Evolutionary conservation across 2,797 vertebrate genomes (phyloP).

Genomic region (Hippocampus kuda): DNA sequence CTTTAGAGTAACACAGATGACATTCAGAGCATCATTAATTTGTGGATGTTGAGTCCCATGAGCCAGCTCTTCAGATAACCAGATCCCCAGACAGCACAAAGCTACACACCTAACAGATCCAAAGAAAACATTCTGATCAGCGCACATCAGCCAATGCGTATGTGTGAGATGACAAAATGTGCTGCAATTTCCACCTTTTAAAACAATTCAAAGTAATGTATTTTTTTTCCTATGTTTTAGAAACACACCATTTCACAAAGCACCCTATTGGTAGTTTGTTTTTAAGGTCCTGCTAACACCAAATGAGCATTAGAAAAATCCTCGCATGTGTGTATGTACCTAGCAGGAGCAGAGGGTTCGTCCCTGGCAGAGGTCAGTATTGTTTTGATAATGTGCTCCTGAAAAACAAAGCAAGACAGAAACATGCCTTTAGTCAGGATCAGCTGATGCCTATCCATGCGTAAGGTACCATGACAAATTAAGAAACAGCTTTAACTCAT

Average conservation of each 20-base stretch:
- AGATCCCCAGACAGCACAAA: constrained; percentile 94
- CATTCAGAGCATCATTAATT: constrained; percentile 95
- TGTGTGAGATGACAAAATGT: not conserved
- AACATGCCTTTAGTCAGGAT: not conserved
- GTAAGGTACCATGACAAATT: not conserved
- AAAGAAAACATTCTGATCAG: not conserved
- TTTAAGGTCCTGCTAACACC: not conserved
- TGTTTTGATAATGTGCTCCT: constrained; percentile 96
- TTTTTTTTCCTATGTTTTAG: not conserved
- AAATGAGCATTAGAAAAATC: not conserved
- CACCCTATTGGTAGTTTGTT: not conserved
- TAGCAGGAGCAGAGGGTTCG: constrained; percentile 90
- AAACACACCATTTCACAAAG: not conserved
- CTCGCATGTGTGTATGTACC: constrained; percentile 60
- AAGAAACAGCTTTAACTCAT: constrained; percentile 2
- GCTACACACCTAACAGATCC: constrained; percentile 79
- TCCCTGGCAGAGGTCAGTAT: constrained; percentile 89
- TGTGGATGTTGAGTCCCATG: constrained; percentile 86
- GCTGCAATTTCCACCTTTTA: not conserved
- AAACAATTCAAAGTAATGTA: not conserved
- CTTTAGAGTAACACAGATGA: constrained; percentile 96
- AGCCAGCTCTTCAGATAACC: constrained; percentile 93
- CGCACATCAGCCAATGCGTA: not conserved
- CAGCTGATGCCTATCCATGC: not conserved
- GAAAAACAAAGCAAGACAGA: constrained; percentile 38